Percentiles rank a stretch among this genome's conserved stretches.
These are phyloP conservation scores for Blera fallax DNA, from an alignment of 2,888 invertebrate genomes.

Conservation along the genomic window DNA sequence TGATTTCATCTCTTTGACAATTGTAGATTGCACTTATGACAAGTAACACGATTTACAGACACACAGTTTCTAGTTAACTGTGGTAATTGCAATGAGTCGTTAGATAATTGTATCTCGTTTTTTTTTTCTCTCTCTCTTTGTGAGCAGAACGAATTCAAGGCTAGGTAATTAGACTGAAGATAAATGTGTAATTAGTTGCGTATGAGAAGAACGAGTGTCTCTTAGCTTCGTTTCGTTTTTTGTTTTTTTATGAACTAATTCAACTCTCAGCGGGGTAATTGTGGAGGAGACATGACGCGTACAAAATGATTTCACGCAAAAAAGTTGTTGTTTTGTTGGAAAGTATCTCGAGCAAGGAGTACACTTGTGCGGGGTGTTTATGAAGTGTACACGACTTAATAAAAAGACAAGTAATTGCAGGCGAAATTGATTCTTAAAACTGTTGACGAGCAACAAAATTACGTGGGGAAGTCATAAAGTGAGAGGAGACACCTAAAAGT, in stretches of 20 bases:
- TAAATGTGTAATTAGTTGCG: slow-evolving; percentile 25
- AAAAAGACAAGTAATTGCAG: slow-evolving; percentile 10
- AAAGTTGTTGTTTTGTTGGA: not conserved
- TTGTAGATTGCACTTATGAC: slow-evolving; percentile 8
- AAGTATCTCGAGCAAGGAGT: slow-evolving; percentile 6
- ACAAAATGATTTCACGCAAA: slow-evolving; percentile 7
- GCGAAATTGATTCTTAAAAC: slow-evolving; percentile 52
- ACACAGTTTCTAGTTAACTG: not conserved
- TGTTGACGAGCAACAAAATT: slow-evolving; percentile 35
- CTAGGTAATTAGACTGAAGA: slow-evolving; percentile 16
- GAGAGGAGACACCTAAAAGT: slow-evolving; percentile 11
- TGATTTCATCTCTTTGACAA: not conserved
- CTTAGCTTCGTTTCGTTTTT: not conserved
- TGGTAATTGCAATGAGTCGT: not conserved
- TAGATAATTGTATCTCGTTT: not conserved
- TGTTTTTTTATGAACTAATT: slow-evolving; percentile 2
- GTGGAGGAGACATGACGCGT: not conserved
- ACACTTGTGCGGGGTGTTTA: slow-evolving; percentile 18
- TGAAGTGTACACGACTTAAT: slow-evolving; percentile 24
- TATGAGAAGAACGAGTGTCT: not conserved
- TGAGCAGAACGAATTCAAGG: slow-evolving; percentile 16
- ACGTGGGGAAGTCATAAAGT: slow-evolving; percentile 7
- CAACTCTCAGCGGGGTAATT: not conserved
- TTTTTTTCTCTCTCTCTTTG: not conserved
- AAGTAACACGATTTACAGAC: not conserved